phyloP scores from a whole-genome alignment of 2,797 vertebrate species.

The Tangara arthus region DNA sequence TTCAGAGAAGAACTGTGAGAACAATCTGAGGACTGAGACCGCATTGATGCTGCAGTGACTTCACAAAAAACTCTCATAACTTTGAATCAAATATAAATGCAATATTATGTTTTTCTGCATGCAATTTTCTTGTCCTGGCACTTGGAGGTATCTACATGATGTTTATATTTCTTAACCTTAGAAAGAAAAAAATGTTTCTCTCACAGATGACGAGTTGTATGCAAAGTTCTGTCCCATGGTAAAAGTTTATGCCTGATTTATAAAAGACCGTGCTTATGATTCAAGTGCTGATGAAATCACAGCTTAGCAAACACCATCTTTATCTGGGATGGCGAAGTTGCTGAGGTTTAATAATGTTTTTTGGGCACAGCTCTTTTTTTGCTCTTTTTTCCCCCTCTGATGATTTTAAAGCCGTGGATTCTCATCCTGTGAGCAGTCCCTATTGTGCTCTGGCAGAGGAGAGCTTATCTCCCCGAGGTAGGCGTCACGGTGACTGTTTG shows the following conservation, averaged over 20 bases:
- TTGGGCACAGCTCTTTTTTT: neutral
- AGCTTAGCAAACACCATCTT: neutral
- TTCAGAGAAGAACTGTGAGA: neutral
- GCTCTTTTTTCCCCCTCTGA: fast-evolving
- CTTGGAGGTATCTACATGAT: neutral
- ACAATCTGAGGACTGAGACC: neutral
- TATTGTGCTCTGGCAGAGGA: constrained; percentile 27
- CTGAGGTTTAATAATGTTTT: neutral
- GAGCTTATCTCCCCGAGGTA: constrained; percentile 22
- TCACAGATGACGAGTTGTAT: neutral
- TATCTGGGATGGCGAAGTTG: neutral
- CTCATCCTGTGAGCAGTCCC: neutral
- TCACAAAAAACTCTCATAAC: neutral
- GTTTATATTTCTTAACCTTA: neutral
- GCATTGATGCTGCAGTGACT: neutral
- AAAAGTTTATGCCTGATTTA: neutral
- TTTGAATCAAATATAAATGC: neutral
- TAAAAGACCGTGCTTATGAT: neutral
- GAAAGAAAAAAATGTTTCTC: neutral
- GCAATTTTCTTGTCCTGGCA: neutral
- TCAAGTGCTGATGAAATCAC: neutral
- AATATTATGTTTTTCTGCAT: neutral
- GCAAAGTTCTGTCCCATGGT: neutral
- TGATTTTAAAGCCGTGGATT: neutral
- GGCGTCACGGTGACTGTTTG: constrained; percentile 2